A percentile compares a stretch with the other conserved stretches of the same genome.
Conservation (phyloP, 2,888 invertebrate species). For the Coronaproctus castanopsis region DNA sequence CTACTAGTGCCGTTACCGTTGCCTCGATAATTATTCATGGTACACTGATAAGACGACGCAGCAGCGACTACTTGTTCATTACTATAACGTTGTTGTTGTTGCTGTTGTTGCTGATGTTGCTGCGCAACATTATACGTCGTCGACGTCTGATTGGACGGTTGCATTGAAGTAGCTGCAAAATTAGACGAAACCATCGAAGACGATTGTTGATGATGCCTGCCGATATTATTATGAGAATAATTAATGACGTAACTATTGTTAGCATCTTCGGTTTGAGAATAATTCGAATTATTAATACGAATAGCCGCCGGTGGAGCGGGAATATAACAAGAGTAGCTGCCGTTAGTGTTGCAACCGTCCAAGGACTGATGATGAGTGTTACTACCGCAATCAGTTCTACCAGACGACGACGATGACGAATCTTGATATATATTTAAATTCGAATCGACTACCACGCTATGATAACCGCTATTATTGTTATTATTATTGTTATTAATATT, state of each 20-base stretch:
- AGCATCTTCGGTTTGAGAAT: not conserved
- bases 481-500: not conserved
- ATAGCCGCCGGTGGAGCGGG: too few relatives aligned
- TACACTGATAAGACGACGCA: not conserved
- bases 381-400: not conserved
- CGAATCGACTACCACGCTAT: not conserved
- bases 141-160: not conserved
- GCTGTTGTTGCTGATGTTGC: too few relatives aligned
- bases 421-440: not conserved
- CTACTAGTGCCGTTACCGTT: too few relatives aligned
- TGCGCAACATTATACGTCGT: too few relatives aligned
- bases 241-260: not conserved
- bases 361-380: slow-evolving; percentile 2
- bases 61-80: not conserved
- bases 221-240: not conserved
- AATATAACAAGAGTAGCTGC: not conserved
- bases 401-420: not conserved
- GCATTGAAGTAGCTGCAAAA: not conserved
- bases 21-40: not conserved
- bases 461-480: not conserved
- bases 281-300: not conserved
- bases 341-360: not conserved
- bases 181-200: not conserved
- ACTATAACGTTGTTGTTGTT: not conserved
- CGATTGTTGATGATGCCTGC: not conserved